Conservation (phyloP, 2,888 invertebrate genomes). For the Formica aserva region DNA sequence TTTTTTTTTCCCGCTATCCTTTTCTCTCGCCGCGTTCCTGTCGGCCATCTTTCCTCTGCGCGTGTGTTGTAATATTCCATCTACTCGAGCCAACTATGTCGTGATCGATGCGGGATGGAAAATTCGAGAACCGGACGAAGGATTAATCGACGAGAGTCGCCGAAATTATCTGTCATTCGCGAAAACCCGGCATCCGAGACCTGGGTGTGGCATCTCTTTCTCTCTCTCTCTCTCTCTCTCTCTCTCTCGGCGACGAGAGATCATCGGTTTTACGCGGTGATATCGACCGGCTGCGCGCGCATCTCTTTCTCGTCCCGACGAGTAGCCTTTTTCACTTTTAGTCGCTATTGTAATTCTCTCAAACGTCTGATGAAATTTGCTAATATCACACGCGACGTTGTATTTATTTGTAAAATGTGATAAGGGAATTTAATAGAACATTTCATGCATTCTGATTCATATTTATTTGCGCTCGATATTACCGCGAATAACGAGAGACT, state of each 20-base stretch:
- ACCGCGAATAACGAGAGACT: background rate
- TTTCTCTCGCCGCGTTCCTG: background rate
- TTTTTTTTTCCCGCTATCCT: conserved; percentile 63
- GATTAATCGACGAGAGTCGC: background rate
- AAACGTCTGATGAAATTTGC: background rate
- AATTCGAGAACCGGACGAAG: background rate
- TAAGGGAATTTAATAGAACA: background rate
- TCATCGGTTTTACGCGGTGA: conserved; percentile 80
- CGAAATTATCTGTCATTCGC: background rate
- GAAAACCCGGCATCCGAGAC: background rate
- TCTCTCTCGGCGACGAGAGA: conserved; percentile 67
- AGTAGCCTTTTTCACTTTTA: conserved; percentile 12
- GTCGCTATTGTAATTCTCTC: background rate
- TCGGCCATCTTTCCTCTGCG: background rate
- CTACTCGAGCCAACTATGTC: background rate
- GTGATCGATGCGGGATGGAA: background rate
- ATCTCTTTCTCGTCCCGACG: conserved; percentile 56
- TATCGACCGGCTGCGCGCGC: conserved; percentile 85
- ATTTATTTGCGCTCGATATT: background rate
- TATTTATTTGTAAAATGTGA: background rate
- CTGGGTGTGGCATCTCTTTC: conserved; percentile 81
- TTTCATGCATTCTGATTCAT: background rate
- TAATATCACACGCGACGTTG: background rate
- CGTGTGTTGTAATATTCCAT: background rate
- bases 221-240: too few species aligned